These are phyloP conservation scores for Oryzias melastigma DNA, from an alignment of 2,113 vertebrate genomes.

Conservation along the genomic window DNA sequence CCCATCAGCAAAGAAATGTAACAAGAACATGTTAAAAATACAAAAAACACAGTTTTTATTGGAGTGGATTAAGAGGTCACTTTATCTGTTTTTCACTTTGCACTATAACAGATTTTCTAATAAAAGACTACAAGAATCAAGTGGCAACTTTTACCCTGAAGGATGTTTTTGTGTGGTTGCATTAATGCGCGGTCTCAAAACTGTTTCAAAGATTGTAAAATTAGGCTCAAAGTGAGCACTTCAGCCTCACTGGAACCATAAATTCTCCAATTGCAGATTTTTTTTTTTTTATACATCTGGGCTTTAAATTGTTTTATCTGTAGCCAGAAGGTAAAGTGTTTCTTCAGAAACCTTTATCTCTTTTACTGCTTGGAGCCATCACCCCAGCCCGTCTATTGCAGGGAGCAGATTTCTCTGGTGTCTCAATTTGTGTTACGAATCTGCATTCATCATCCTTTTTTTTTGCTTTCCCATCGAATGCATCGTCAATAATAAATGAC, in stretches of 20 bases:
- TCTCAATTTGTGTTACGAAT: slow-evolving; percentile 15
- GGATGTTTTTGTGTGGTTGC: not conserved
- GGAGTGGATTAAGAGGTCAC: not conserved
- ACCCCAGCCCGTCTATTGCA: too few species aligned
- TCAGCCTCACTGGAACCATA: too few species aligned
- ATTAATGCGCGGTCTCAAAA: too few species aligned
- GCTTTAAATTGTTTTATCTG: too few species aligned
- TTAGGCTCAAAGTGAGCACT: too few species aligned
- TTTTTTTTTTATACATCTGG: too few species aligned
- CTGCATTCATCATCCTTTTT: slow-evolving; percentile 18
- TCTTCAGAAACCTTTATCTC: not conserved
- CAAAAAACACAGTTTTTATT: not conserved
- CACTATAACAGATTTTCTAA: not conserved
- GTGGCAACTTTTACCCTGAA: slow-evolving; percentile 13
- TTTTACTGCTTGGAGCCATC: too few species aligned
- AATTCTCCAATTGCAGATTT: too few species aligned
- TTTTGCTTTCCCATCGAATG: slow-evolving; percentile 17
- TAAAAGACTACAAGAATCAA: slow-evolving; percentile 4
- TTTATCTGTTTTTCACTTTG: slow-evolving; percentile 8
- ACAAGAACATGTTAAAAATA: not conserved
- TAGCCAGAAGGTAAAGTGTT: slow-evolving; percentile 6
- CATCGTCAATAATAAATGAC: slow-evolving; percentile 41
- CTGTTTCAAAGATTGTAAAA: too few species aligned
- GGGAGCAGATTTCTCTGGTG: slow-evolving; percentile 1
- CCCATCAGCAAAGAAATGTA: too few species aligned